Percentiles rank a stretch among this genome's conserved stretches.
These are phyloP conservation scores for Apocrypta bakeri DNA, from an alignment of 1,140 invertebrate species.

Conservation along the genomic window DNA sequence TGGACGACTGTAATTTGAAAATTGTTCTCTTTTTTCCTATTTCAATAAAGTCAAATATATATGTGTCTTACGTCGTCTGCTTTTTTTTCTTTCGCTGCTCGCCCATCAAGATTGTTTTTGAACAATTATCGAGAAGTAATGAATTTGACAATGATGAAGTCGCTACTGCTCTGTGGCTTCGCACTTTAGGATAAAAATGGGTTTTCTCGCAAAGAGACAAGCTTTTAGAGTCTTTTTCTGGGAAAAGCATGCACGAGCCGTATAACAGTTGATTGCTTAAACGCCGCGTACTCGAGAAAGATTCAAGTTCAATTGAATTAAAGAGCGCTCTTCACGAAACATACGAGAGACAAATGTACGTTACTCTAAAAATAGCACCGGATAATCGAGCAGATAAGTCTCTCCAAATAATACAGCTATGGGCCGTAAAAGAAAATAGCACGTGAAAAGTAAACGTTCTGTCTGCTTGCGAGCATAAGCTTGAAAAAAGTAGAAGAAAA, in stretches of 20 bases:
- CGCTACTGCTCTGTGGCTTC: too few species aligned
- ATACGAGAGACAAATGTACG: neutral
- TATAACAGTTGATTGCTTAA: neutral
- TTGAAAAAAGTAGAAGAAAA: constrained; percentile 25
- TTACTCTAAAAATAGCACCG: neutral
- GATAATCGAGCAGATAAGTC: constrained; percentile 32
- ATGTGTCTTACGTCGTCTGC: too few species aligned
- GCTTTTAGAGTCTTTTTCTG: too few species aligned
- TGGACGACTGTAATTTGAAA: constrained; percentile 33
- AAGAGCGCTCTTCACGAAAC: neutral
- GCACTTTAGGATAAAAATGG: too few species aligned
- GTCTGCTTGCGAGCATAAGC: constrained; percentile 30
- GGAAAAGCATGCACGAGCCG: too few species aligned
- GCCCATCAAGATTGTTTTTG: too few species aligned
- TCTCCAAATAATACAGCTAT: neutral
- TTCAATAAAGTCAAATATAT: too few species aligned
- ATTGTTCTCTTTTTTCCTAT: too few species aligned
- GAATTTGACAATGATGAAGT: too few species aligned
- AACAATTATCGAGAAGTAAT: too few species aligned
- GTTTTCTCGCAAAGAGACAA: too few species aligned
- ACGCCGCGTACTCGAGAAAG: neutral
- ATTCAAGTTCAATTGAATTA: constrained; percentile 21
- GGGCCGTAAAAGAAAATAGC: neutral
- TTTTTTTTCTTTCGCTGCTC: too few species aligned
- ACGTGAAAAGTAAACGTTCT: constrained; percentile 11